These are phyloP conservation scores for Calvadosia cruxmelitensis DNA, from an alignment of 30 jellyfish, hydroid and myxozoan species.

Conservation along the genomic window DNA sequence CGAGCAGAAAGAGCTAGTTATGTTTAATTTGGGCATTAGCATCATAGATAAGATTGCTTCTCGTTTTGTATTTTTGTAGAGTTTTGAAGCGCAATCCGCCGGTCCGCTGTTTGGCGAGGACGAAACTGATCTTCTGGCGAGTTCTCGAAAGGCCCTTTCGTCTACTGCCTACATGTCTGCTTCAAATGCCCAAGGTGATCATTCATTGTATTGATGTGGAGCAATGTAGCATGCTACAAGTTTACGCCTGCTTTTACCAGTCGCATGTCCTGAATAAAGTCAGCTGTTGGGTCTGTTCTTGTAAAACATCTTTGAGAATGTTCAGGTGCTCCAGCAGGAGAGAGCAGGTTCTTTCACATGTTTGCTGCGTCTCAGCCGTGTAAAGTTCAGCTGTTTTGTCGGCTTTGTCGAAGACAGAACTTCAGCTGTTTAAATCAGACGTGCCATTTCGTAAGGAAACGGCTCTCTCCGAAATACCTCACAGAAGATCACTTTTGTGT, in stretches of 20 bases:
- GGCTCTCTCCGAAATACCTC: not conserved
- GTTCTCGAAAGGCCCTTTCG: constrained; percentile 72
- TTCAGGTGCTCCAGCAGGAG: not conserved
- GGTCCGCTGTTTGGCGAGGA: constrained; percentile 63
- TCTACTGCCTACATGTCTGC: constrained; percentile 16
- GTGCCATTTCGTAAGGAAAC: not conserved
- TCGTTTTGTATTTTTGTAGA: constrained; percentile 26
- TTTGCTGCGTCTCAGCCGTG: not conserved
- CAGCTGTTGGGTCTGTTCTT: not conserved
- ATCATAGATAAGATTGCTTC: too few species aligned
- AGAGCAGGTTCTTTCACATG: not conserved
- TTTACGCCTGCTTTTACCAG: not conserved
- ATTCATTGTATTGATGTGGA: not conserved
- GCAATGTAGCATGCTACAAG: not conserved
- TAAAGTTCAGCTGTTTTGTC: not conserved
- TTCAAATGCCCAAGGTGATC: not conserved
- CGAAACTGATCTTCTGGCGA: constrained; percentile 60
- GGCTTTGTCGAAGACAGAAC: too few species aligned
- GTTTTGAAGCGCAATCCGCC: constrained; percentile 59
- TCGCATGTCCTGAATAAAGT: not conserved
- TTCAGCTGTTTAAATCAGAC: not conserved
- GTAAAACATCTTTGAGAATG: too few species aligned
- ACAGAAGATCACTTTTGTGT: not conserved
- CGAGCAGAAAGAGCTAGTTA: too few species aligned
- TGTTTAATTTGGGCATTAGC: too few species aligned